Percentiles rank a stretch among this genome's conserved stretches.
phyloP scores from a whole-genome alignment of 2,888 invertebrate species.

The Epirrita christyi region DNA sequence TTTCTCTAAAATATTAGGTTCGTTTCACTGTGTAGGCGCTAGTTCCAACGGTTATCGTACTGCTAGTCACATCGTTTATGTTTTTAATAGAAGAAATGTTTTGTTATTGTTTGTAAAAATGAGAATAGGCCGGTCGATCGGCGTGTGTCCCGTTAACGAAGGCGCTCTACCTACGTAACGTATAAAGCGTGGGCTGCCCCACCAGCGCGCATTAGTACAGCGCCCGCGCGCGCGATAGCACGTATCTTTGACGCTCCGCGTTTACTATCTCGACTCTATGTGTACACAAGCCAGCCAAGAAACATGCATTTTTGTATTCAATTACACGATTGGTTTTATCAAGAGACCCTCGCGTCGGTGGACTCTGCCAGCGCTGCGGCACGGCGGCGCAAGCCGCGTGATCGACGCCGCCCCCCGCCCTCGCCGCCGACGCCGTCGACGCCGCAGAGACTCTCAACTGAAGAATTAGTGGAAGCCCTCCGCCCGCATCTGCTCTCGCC shows the following conservation, averaged over 20 bases:
- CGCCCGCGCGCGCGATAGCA: slow-evolving; percentile 81
- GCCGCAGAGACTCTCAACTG: slow-evolving; percentile 83
- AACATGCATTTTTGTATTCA: slow-evolving; percentile 80
- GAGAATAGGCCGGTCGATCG: slow-evolving; percentile 82
- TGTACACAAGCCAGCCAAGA: slow-evolving; percentile 74
- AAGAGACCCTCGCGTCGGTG: slow-evolving; percentile 78
- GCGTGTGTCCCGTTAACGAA: slow-evolving; percentile 82
- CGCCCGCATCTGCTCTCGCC: slow-evolving; percentile 86
- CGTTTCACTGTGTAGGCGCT: slow-evolving; percentile 24
- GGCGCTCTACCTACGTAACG: slow-evolving; percentile 78
- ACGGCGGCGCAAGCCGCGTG: slow-evolving; percentile 71
- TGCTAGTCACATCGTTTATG: slow-evolving; percentile 42
- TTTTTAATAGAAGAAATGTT: slow-evolving; percentile 55
- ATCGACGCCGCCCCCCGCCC: slow-evolving; percentile 74
- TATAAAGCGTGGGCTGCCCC: slow-evolving; percentile 82
- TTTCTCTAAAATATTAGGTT: slow-evolving; percentile 42
- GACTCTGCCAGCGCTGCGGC: slow-evolving; percentile 72
- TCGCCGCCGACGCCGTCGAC: slow-evolving; percentile 76
- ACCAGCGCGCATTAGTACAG: slow-evolving; percentile 79
- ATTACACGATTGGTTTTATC: slow-evolving; percentile 78
- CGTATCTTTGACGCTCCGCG: slow-evolving; percentile 75
- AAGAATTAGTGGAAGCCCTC: slow-evolving; percentile 83
- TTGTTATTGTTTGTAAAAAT: slow-evolving; percentile 80
- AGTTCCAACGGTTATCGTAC: slow-evolving; percentile 28
- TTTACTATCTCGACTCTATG: slow-evolving; percentile 80